Evolutionary conservation across 2,113 vertebrate genomes (phyloP), one percentile per base, ranked within the genome.

Genomic region (Copsychus sechellarum): DNA sequence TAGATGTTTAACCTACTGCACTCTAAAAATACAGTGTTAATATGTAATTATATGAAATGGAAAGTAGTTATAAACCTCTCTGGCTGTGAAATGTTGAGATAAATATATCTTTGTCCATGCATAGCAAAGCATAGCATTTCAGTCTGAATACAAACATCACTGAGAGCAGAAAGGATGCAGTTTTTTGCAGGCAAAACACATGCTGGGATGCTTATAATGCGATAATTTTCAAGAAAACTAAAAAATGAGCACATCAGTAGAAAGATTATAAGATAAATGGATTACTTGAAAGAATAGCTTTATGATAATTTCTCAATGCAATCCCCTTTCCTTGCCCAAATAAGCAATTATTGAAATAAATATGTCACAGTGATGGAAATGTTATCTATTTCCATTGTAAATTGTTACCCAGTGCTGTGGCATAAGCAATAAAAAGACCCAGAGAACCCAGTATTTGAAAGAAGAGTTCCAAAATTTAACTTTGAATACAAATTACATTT

Each of bases 161-260:
- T 24, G 65, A 87, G 54, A 93, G 86, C 69, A 57, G 90, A 67
- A 17, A 58, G 65, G 53, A 67, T 94, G 93, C 90, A 92, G 80
- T 89, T 86, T 94, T 81, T 80, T 91, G 45, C 95, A 96, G 95
- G 97, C 97, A 97, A 86, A 92, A 93, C 77, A 87, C 97, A 98
- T 97, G 96, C 95, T 73, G 89, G 87, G 90, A 91, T 93, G 86
- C 80, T 95, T 62, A 67, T 77, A 83, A 82, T 87, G 86, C 24
- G 11, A 57, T 72, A 24, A 76, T 94, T 81, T 90, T 91, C 42
- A 84, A 96, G 92, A 86, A 70, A 50, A 79, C 80, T 91, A 51
- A 88, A 72, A 71, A 79, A 71, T 33, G 60, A 92, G 58, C 66
- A 81, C 58, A 90, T 73, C 70, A 83, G 42, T 31, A 43, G 54